Base-by-base conservation (phyloP, 2,888 invertebrate genomes). In the Choreutis nemorana region DNA sequence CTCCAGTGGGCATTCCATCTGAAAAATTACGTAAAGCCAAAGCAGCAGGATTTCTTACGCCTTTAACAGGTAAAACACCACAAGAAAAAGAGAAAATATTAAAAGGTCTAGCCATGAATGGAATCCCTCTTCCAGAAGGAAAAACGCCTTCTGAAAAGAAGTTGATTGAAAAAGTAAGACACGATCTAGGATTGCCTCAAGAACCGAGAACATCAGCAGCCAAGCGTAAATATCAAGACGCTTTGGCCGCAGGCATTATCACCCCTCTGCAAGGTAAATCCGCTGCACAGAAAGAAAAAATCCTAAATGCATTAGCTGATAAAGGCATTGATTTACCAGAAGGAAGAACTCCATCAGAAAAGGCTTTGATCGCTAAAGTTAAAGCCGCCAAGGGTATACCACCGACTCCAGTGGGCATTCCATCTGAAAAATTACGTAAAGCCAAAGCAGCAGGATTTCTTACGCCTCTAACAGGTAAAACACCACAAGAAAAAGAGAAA, bases 141-240 rank as follows among this genome's bases (percentile, higher is more conserved):
- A 50, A 39, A 32, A 54, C 61, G 0, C 5, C 39, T n/a, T 60
- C 62, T 9, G 60, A 61, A 41, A 59, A 53, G 37, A 32, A 37
- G 13, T 9, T 41, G 1, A 36, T 40, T 8, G 33, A 35, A 2
- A 41, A 40, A 24, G 36, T 41, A 2, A 14, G 26, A 21, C 24
- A 13, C 13, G 12, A 18, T 18, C n/a, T n/a, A n/a, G n/a, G 24
- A 5, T 10, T 24, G 13, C 24, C 24, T 12, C 24, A n/a, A 5
- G 22, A 24, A 24, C 2, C 24, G 1, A 28, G 20, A 14, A 31
- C 36, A 26, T 4, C 29, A 10, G 30, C 41, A 1, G 35, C 39
- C 28, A 45, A 37, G 35, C 35, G 8, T 16, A 42, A 31, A 26
- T 33, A 41, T 21, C 27, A 26, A n/a, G 41, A 42, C 35, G 44